Conservation (phyloP, 2,113 vertebrate genomes). For the Dryoscopus gambensis region DNA sequence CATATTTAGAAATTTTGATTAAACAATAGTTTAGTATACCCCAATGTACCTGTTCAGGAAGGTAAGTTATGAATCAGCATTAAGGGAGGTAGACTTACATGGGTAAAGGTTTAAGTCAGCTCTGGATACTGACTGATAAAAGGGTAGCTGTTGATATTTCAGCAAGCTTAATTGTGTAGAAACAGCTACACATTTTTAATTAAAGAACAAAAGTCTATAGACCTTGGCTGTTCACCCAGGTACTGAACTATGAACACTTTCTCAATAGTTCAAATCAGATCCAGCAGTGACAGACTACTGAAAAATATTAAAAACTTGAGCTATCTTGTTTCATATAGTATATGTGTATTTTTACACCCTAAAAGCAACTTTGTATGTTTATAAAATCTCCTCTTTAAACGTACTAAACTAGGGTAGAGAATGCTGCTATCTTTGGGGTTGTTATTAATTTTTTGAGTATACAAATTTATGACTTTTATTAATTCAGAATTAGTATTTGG, state of each 20-base stretch:
- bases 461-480: background rate
- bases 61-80: background rate
- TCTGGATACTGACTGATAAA: background rate
- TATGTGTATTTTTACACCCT: constrained; percentile 38
- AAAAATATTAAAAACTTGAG: background rate
- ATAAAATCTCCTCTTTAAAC: constrained; percentile 36
- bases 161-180: background rate
- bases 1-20: background rate
- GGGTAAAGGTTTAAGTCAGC: background rate
- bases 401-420: background rate
- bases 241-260: background rate
- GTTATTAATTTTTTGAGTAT: background rate
- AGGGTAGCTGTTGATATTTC: background rate
- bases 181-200: background rate
- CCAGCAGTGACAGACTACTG: background rate
- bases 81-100: background rate
- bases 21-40: background rate
- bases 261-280: background rate
- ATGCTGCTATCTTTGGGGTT: constrained; percentile 23
- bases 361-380: constrained; percentile 31
- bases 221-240: background rate
- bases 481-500: constrained; percentile 16
- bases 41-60: background rate
- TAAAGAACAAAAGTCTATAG: background rate
- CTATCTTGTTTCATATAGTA: constrained; percentile 8